Percentiles rank a stretch among this genome's conserved stretches.
phyloP scores from a whole-genome alignment of 2,888 invertebrate species.

The Phrixothrix hirtus region DNA sequence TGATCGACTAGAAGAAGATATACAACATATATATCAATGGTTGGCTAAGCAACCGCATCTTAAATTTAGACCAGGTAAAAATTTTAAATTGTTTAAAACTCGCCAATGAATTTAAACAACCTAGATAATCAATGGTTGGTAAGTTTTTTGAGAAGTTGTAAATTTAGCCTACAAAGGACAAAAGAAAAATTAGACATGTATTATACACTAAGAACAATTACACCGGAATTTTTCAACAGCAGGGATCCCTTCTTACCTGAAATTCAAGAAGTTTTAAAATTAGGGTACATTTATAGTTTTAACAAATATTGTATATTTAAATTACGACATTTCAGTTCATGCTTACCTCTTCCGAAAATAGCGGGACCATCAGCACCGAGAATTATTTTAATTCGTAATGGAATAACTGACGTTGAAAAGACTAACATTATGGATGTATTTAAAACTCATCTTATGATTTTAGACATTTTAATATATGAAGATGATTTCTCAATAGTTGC shows the following conservation, averaged over 20 bases:
- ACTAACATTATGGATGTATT: conserved; percentile 45
- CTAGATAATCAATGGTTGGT: conserved; percentile 61
- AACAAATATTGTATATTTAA: neutral
- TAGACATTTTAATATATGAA: conserved; percentile 62
- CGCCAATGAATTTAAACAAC: too few species aligned
- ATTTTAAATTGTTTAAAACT: too few species aligned
- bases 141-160: conserved; percentile 60
- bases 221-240: conserved; percentile 63
- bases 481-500: conserved; percentile 62
- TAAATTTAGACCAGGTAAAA: neutral
- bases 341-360: neutral
- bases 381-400: conserved; percentile 1
- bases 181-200: conserved; percentile 63
- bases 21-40: neutral
- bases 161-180: conserved; percentile 60
- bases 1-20: neutral
- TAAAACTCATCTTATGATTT: conserved; percentile 59
- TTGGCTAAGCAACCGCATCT: neutral
- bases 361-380: neutral
- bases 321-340: neutral
- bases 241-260: conserved; percentile 55
- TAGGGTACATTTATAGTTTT: neutral
- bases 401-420: neutral
- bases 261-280: conserved; percentile 33
- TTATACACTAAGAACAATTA: conserved; percentile 61